These are phyloP conservation scores for Synergus gifuensis DNA, from an alignment of 2,888 invertebrate genomes.

Conservation along the genomic window DNA sequence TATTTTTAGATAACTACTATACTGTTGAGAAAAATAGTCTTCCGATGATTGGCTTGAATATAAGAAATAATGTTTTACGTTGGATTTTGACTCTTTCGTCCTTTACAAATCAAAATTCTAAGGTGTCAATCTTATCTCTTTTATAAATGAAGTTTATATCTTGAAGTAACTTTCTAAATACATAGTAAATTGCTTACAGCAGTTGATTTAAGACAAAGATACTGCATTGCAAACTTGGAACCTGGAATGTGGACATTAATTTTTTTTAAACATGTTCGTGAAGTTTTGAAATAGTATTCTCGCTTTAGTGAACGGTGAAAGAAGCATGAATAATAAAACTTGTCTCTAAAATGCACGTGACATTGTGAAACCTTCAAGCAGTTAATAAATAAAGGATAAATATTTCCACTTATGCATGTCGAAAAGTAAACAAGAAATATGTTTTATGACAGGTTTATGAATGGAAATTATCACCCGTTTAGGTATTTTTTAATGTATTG, in stretches of 20 bases:
- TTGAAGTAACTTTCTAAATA: conserved; percentile 28
- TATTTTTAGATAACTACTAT: background rate
- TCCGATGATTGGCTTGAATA: background rate
- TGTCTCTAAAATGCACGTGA: conserved; percentile 23
- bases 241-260: conserved; percentile 36
- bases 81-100: background rate
- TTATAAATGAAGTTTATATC: conserved; percentile 21
- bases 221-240: background rate
- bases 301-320: conserved; percentile 25
- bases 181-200: conserved; percentile 2
- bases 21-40: background rate
- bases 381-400: conserved; percentile 29
- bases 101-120: background rate
- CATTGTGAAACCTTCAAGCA: conserved; percentile 19
- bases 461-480: conserved; percentile 11
- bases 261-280: background rate
- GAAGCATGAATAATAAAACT: conserved; percentile 29
- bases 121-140: background rate
- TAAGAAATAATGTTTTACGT: too few species aligned
- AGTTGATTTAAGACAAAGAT: conserved; percentile 36
- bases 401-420: background rate
- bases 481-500: background rate
- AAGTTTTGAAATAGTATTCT: conserved; percentile 40
- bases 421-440: conserved; percentile 30
- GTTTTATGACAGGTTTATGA: conserved; percentile 1